These are phyloP conservation scores for Acomys russatus DNA, from an alignment of 2,797 vertebrate genomes.

Conservation along the genomic window DNA sequence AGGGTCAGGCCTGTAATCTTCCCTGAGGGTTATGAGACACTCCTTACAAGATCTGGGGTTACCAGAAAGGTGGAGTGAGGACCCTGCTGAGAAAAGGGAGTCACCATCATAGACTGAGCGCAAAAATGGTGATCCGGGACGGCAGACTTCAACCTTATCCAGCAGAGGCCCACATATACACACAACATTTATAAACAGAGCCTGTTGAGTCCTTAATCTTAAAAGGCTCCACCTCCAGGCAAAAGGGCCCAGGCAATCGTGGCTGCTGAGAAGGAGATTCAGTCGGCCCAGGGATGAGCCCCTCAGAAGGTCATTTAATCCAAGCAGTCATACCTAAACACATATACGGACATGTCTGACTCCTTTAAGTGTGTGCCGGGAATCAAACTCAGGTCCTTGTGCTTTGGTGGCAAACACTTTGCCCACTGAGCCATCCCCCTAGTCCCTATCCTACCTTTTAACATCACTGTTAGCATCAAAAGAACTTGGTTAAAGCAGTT, in stretches of 20 bases:
- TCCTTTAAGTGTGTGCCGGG: neutral
- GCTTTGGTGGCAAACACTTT: neutral
- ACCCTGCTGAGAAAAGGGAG: too few species aligned
- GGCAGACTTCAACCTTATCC: too few species aligned
- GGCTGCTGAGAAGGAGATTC: neutral
- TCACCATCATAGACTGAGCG: too few species aligned
- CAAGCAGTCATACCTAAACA: too few species aligned
- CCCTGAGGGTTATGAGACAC: too few species aligned
- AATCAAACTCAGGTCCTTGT: neutral
- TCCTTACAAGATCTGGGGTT: too few species aligned
- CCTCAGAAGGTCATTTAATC: too few species aligned
- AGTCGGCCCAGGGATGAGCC: neutral
- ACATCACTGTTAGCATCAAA: conserved; percentile 38
- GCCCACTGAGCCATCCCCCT: neutral
- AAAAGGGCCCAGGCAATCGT: neutral
- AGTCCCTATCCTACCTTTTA: neutral
- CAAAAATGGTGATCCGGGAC: too few species aligned
- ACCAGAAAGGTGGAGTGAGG: too few species aligned
- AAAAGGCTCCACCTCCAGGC: neutral
- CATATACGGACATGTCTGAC: neutral
- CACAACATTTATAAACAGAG: neutral
- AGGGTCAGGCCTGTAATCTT: too few species aligned
- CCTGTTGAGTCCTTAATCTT: neutral
- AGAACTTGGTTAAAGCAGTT: conserved; percentile 4
- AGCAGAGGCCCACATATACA: neutral